Base-by-base conservation (phyloP, 2,797 vertebrate species). In the Oryzias dopingdopingensis region DNA sequence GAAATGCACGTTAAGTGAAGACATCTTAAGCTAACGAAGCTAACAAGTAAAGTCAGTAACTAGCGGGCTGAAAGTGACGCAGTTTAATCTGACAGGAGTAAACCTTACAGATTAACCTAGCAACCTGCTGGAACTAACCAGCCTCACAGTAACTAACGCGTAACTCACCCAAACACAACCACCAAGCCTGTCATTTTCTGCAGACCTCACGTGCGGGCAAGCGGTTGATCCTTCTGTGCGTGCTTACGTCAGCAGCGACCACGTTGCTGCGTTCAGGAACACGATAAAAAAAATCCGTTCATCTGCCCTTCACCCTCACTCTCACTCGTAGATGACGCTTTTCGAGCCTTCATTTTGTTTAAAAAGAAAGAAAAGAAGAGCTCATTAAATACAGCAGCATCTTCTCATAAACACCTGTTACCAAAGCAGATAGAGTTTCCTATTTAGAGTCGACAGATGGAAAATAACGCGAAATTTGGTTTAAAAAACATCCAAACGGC, bases 121-220 rank as follows among this genome's bases (percentile, higher is more conserved):
- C 32, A 12, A 32, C 8, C 2, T 32, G 32, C 32, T 32, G 32
- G 8, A 32, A 32, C 32, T 12, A 32, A 32, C 8, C 32, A 26
- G 0, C 5, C 0, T 8, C 32, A 14, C 6, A 20, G 22, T 49
- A 7, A 50, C 42, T 18, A 2, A 20, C 17, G 43, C 8, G 12
- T 45, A 45, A 45, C 42, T 52, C 40, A 18, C 12, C 15, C 0
- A 6, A 6, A 56, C 49, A 32, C 18, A 62, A 23, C 17, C 1
- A 23, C 6, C 24, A 5, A 57, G 52, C 2, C 40, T 24, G 16
- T 3, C 17, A 37, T 48, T 37, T 63, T 57, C 50, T 79, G 76
- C 66, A 74, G 58, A 54, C 70, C 75, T 85, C 59, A 84, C 80
- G 65, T 42, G 53, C 26, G 55, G 52, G 22, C 24, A 49, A 56